These are phyloP conservation scores for Cinclus cinclus DNA, from an alignment of 2,113 vertebrate genomes.

Conservation along the genomic window DNA sequence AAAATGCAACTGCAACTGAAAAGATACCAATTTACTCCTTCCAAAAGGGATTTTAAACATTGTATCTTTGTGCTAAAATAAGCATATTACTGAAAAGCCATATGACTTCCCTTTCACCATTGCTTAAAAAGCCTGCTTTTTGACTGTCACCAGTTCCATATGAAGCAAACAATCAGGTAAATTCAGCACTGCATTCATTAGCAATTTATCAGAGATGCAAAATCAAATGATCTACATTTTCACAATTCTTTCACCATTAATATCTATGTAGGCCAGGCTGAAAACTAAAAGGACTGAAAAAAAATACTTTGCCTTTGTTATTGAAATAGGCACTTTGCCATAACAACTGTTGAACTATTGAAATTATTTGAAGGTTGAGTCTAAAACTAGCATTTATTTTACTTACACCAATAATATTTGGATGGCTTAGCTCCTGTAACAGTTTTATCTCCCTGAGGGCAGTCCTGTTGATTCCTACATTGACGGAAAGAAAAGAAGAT, in stretches of 20 bases:
- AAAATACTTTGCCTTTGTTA: not conserved
- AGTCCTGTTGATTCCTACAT: slow-evolving; percentile 94
- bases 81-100: not conserved
- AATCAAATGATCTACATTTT: not conserved
- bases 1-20: not conserved
- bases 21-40: not conserved
- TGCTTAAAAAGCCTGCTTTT: not conserved
- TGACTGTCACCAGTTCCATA: not conserved
- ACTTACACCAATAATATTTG: slow-evolving; percentile 97
- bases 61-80: not conserved
- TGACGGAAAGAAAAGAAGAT: not conserved
- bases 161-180: not conserved
- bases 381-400: slow-evolving; percentile 10
- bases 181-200: not conserved
- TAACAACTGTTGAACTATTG: not conserved
- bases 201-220: not conserved
- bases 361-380: not conserved
- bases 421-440: slow-evolving; percentile 93
- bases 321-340: not conserved
- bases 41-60: not conserved
- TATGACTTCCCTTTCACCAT: not conserved
- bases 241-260: not conserved
- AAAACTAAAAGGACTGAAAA: not conserved
- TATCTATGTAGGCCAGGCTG: not conserved
- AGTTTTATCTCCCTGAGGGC: slow-evolving; percentile 96